A percentile compares a stretch with the other conserved stretches of the same genome.
phyloP scores from a whole-genome alignment of 1,140 invertebrate species.

The Whitmania pigra region DNA sequence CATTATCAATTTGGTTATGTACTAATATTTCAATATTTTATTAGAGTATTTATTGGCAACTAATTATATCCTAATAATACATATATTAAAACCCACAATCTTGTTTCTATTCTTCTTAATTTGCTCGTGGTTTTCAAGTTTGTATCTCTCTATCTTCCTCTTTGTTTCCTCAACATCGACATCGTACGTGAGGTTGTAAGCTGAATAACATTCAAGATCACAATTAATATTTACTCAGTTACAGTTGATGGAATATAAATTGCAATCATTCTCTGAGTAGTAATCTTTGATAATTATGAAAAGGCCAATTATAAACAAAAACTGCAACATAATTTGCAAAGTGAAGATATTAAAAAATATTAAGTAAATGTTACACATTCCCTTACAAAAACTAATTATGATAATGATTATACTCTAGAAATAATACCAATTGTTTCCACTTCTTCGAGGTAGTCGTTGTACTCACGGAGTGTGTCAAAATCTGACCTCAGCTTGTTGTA shows the following conservation, averaged over 20 bases:
- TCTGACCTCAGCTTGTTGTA: constrained; percentile 40
- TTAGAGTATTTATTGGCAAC: too few relatives aligned
- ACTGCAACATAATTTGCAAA: too few relatives aligned
- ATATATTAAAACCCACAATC: constrained; percentile 35
- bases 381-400: not conserved
- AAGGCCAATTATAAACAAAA: too few relatives aligned
- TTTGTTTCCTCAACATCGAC: constrained; percentile 79
- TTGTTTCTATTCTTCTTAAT: constrained; percentile 63
- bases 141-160: constrained; percentile 82
- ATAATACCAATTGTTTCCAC: constrained; percentile 38
- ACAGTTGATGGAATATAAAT: too few relatives aligned
- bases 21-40: too few relatives aligned
- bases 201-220: constrained; percentile 32
- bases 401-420: not conserved
- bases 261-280: too few relatives aligned
- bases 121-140: constrained; percentile 76
- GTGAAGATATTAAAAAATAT: too few relatives aligned
- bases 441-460: constrained; percentile 41
- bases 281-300: too few relatives aligned
- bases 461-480: constrained; percentile 35
- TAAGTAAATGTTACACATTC: too few relatives aligned
- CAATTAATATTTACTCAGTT: too few relatives aligned
- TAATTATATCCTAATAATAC: too few relatives aligned
- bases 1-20: too few relatives aligned
- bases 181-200: constrained; percentile 81